A percentile compares a stretch with the other conserved stretches of the same genome.
These are phyloP conservation scores for Catostylus mosaicus DNA, from an alignment of 30 jellyfish, hydroid and myxozoan species.

Conservation along the genomic window DNA sequence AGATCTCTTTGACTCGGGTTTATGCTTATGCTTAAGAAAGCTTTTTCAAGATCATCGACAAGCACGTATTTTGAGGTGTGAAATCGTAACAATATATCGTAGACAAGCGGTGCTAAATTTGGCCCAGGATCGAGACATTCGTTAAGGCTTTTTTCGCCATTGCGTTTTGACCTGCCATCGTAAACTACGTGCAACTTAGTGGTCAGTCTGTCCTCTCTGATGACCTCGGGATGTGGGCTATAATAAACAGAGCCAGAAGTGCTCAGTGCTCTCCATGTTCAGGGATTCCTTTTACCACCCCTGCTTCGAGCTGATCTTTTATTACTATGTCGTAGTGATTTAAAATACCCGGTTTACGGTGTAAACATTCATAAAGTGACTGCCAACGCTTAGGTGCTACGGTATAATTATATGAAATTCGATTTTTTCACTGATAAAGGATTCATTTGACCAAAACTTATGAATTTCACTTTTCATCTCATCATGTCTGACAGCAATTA, in stretches of 20 bases:
- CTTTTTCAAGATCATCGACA: background rate
- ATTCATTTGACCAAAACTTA: slow-evolving; percentile 34
- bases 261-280: too few species aligned
- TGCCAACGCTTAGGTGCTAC: background rate
- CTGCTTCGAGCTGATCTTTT: slow-evolving; percentile 3
- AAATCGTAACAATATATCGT: slow-evolving; percentile 36
- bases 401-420: slow-evolving; percentile 12
- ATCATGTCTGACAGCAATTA: background rate
- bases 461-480: background rate
- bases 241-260: slow-evolving; percentile 24
- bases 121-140: slow-evolving; percentile 45
- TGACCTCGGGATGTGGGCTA: slow-evolving; percentile 56
- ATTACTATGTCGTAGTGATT: slow-evolving; percentile 4
- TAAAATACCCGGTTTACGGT: slow-evolving; percentile 7
- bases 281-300: slow-evolving; percentile 33
- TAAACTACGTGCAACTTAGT: slow-evolving; percentile 57
- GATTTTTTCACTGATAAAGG: slow-evolving; percentile 1
- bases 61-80: background rate
- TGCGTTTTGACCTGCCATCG: slow-evolving; percentile 47
- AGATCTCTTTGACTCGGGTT: slow-evolving; percentile 11
- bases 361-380: background rate
- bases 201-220: slow-evolving; percentile 2
- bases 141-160: slow-evolving; percentile 17
- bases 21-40: background rate
- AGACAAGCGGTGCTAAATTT: slow-evolving; percentile 10